phyloP scores from a whole-genome alignment of 2,113 vertebrate species.

The Halichoerus grypus region DNA sequence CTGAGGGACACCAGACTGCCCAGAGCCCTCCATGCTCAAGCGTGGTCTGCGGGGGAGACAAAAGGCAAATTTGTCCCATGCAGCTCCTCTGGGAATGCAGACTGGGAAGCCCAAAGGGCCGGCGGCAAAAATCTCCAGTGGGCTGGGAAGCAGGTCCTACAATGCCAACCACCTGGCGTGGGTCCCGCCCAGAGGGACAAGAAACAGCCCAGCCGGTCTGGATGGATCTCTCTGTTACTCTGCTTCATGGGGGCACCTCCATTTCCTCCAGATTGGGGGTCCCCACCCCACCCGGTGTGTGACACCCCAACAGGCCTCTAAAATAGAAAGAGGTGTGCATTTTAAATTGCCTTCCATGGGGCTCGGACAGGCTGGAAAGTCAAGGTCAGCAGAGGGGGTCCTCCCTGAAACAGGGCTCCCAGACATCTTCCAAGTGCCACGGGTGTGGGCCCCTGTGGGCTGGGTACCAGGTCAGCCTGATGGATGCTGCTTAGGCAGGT shows the following conservation, averaged over 20 bases:
- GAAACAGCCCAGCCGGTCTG: fast-evolving
- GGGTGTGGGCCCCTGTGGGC: fast-evolving
- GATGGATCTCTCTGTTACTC: too few relatives aligned
- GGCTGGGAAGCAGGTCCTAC: not conserved
- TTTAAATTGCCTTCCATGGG: not conserved
- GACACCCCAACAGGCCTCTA: not conserved
- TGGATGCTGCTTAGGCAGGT: fast-evolving
- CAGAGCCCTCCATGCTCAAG: fast-evolving
- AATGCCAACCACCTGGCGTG: fast-evolving
- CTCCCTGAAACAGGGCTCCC: not conserved
- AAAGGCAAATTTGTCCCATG: fast-evolving
- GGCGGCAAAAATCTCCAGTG: not conserved
- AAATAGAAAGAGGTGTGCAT: too few relatives aligned
- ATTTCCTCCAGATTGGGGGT: not conserved
- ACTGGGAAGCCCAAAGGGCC: fast-evolving
- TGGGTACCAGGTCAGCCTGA: fast-evolving
- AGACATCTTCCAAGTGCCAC: fast-evolving
- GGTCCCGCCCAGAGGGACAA: not conserved
- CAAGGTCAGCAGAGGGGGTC: not conserved
- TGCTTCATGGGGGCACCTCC: not conserved
- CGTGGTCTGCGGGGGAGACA: fast-evolving
- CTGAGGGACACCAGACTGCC: not conserved
- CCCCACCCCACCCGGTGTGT: fast-evolving
- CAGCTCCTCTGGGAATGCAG: fast-evolving
- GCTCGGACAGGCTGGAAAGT: not conserved